A percentile compares a stretch with the other conserved stretches of the same genome.
Evolutionary conservation across 2,797 vertebrate genomes (phyloP).

Genomic region (Babyrousa celebensis): DNA sequence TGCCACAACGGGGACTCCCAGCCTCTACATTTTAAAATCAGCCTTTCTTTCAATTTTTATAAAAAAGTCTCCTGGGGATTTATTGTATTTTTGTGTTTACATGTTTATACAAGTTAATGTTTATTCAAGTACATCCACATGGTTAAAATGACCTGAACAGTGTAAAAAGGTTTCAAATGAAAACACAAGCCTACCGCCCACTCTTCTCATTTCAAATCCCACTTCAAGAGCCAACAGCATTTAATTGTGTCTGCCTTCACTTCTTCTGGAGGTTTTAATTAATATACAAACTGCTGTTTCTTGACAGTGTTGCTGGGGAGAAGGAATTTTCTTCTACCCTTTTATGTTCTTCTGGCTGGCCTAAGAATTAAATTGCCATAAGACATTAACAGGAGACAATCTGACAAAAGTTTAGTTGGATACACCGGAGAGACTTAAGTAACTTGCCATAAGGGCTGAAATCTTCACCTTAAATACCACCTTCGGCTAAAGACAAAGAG

Average conservation of each 20-base stretch:
- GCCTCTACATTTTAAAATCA: slow-evolving; percentile 21
- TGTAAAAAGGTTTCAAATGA: not conserved
- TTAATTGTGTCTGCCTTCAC: not conserved
- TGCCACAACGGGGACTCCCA: no score
- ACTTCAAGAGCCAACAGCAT: not conserved
- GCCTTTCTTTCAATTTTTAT: slow-evolving; percentile 7
- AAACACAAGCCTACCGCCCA: not conserved
- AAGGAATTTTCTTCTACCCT: not conserved
- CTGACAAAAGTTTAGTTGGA: not conserved
- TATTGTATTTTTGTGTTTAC: not conserved
- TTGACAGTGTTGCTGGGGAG: not conserved
- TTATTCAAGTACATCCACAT: not conserved
- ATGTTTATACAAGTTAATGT: not conserved
- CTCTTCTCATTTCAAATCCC: slow-evolving; percentile 20
- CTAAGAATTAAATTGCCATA: not conserved
- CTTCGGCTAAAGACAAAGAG: not conserved
- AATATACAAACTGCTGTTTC: not conserved
- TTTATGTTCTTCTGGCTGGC: not conserved
- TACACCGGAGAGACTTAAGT: not conserved
- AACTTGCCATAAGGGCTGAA: not conserved
- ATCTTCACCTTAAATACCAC: not conserved
- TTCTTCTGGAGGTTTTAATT: slow-evolving; percentile 18
- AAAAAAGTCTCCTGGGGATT: not conserved
- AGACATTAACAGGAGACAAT: not conserved
- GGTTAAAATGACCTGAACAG: not conserved